Evolutionary conservation across 2,113 vertebrate species (phyloP), one percentile per base, ranked within the genome.

Genomic region (Smithornis capensis): DNA sequence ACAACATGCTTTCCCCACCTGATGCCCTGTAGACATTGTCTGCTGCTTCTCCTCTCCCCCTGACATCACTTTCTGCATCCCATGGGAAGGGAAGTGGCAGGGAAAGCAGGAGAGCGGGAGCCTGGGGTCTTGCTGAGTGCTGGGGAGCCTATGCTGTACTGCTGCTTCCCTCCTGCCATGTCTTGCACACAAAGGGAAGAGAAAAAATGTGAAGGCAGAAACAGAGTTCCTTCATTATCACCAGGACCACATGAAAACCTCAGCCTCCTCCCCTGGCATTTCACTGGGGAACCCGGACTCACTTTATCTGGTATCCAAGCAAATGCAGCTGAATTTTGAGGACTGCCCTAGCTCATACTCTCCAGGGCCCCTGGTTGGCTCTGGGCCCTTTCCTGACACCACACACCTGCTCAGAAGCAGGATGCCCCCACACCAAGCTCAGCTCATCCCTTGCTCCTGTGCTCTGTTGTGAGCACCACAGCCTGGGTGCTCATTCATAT

Each of bases 401-500:
- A 33, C 3, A 1, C 45, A 47, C n/a, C 33, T 7, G 1, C 45
- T 70, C 19, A 12, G 50, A 14, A 28, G 10, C n/a, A 77, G 69
- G 45, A 38, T 13, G 21, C 21, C 33, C 38, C 25, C 37, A 2
- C 1, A 0, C 3, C 1, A 3, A 69, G 59, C 16, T n/a, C 2
- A 0, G 40, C 29, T 78, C 16, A 2, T 16, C 47, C 60, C 37
- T 52, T 31, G 10, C 27, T 78, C 37, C 38, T 2, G 0, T 8
- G 27, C 33, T 28, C 37, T 35, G 69, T 60, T 59, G 16, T 33
- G 14, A 14, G 22, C 37, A 38, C 60, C 4, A 0, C 0, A 23
- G 52, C 7, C 63, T 37, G 82, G 47, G 29, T 14, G 53, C 49
- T 55, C 23, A 0, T 2, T 2, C 1, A 21, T 10, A n/a, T 38